These are phyloP conservation scores for Platycheirus albimanus DNA, from an alignment of 2,888 invertebrate genomes.

Conservation along the genomic window DNA sequence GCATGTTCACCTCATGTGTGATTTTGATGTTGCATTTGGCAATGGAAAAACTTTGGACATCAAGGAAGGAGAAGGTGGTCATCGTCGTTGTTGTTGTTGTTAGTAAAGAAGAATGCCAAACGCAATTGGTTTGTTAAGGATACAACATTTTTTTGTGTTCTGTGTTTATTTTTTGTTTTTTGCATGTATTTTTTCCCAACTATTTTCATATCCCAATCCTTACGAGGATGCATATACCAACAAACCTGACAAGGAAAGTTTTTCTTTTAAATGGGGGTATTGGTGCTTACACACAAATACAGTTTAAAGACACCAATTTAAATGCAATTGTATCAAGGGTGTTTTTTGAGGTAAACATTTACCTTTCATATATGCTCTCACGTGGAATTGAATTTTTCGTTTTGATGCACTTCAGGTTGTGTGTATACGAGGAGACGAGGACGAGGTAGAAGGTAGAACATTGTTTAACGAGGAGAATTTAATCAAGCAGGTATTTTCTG, in stretches of 20 bases:
- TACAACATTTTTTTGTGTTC: slow-evolving; percentile 17
- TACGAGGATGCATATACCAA: too few relatives aligned
- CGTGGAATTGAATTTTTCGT: slow-evolving; percentile 2
- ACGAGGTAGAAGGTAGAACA: too few relatives aligned
- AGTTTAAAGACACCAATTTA: slow-evolving; percentile 58
- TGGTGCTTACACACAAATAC: slow-evolving; percentile 13
- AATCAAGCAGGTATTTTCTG: too few relatives aligned
- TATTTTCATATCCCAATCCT: not conserved
- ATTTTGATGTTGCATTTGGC: slow-evolving; percentile 44
- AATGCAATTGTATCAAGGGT: slow-evolving; percentile 60
- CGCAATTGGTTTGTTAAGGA: slow-evolving; percentile 66
- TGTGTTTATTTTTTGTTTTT: slow-evolving; percentile 1
- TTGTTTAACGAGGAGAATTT: too few relatives aligned
- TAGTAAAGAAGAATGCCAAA: slow-evolving; percentile 49
- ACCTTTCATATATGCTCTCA: slow-evolving; percentile 18
- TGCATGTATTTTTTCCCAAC: too few relatives aligned
- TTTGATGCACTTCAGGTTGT: not conserved
- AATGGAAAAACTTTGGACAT: slow-evolving; percentile 40
- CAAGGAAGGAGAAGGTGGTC: not conserved
- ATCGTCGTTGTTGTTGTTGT: slow-evolving; percentile 1
- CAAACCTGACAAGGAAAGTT: slow-evolving; percentile 45
- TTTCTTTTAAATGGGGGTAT: slow-evolving; percentile 44
- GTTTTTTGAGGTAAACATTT: slow-evolving; percentile 57
- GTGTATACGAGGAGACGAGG: too few relatives aligned
- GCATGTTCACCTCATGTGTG: slow-evolving; percentile 32